Percentiles rank a stretch among this genome's conserved stretches.
Conservation (phyloP, 2,797 vertebrate genomes). For the Anolis apletophallus region DNA sequence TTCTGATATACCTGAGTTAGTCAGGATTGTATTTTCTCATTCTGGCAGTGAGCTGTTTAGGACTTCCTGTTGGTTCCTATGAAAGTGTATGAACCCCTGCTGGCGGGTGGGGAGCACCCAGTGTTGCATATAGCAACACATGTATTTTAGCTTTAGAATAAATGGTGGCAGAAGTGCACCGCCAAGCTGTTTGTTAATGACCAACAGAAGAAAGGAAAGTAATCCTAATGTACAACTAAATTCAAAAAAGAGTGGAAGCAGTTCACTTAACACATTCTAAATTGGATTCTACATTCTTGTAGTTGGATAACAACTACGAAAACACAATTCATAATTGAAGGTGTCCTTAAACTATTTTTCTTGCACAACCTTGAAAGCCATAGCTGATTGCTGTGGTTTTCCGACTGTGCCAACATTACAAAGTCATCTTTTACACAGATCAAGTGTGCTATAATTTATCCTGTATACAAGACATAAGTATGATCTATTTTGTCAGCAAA, state of each 20-base stretch:
- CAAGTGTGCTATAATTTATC: slow-evolving; percentile 68
- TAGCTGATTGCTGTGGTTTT: slow-evolving; percentile 59
- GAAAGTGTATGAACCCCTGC: too few species aligned
- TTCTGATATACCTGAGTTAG: too few species aligned
- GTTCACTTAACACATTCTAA: neutral
- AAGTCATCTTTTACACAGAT: slow-evolving; percentile 56
- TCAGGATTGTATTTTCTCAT: too few species aligned
- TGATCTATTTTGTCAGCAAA: slow-evolving; percentile 69
- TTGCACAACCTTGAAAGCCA: slow-evolving; percentile 63
- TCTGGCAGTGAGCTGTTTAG: too few species aligned
- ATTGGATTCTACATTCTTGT: too few species aligned
- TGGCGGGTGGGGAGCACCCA: too few species aligned
- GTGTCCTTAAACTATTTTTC: slow-evolving; percentile 66
- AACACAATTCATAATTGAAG: slow-evolving; percentile 62
- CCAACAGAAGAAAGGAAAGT: neutral
- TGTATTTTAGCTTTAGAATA: too few species aligned
- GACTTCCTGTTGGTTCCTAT: too few species aligned
- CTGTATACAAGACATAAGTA: slow-evolving; percentile 61
- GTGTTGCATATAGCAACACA: too few species aligned
- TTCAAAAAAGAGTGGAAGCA: neutral
- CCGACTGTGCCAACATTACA: slow-evolving; percentile 71
- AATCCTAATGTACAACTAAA: neutral
- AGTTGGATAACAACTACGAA: slow-evolving; percentile 48
- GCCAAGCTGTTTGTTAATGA: neutral
- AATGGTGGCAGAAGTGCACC: too few species aligned